Evolutionary conservation across 2,888 invertebrate species (phyloP).

Genomic region (Coremacera marginata): DNA sequence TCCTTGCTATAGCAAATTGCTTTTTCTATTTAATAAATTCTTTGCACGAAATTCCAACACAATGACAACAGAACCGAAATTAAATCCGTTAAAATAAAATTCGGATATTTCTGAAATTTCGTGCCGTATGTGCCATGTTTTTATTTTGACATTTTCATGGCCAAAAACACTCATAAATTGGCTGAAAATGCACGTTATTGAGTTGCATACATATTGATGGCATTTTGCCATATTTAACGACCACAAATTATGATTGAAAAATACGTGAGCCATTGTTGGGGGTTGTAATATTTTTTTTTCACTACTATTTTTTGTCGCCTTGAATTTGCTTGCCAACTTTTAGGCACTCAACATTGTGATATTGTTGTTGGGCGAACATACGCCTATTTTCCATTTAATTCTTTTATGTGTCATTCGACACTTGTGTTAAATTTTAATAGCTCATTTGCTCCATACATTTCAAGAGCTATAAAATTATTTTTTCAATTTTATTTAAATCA

Average conservation of each 20-base stretch:
- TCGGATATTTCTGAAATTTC: no score
- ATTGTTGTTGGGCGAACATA: not conserved
- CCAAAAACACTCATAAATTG: conserved; percentile 15
- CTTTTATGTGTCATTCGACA: no score
- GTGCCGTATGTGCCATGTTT: not conserved
- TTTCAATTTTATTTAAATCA: no score
- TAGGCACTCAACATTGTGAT: not conserved
- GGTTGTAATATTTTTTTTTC: no score
- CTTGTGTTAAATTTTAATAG: no score
- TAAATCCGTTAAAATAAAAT: conserved; percentile 14
- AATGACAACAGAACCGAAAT: not conserved
- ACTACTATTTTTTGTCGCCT: not conserved
- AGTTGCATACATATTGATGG: conserved; percentile 14
- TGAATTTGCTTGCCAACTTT: conserved; percentile 16
- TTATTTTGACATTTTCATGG: conserved; percentile 17
- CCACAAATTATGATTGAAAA: conserved; percentile 19
- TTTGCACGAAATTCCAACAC: not conserved
- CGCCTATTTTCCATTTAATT: not conserved
- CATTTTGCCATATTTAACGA: conserved; percentile 23
- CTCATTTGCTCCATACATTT: no score
- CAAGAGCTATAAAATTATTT: no score
- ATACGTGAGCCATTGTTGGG: not conserved
- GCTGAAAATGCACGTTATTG: not conserved
- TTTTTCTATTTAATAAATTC: not conserved
- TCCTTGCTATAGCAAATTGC: not conserved